Evolutionary conservation across 2,797 vertebrate genomes (phyloP).

Genomic region (Lepilemur septentrionalis): DNA sequence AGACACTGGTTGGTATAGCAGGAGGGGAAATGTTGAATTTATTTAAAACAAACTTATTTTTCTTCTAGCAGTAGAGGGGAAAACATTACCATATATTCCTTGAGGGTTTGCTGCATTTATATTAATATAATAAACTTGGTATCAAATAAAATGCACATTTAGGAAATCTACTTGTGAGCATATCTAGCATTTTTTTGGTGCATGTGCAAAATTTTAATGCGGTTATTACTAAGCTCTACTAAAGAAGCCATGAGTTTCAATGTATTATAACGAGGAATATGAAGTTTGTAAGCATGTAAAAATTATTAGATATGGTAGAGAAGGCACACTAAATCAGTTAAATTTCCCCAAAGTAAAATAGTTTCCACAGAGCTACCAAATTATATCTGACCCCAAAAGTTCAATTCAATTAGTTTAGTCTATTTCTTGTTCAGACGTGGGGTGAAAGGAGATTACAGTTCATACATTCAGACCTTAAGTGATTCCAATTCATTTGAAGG

Average conservation of each 20-base stretch:
- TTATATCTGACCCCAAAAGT: constrained; percentile 44
- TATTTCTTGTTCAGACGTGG: background rate
- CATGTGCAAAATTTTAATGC: background rate
- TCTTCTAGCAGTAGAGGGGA: background rate
- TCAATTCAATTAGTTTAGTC: constrained; percentile 61
- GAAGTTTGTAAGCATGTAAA: constrained; percentile 10
- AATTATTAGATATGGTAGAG: background rate
- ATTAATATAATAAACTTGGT: background rate
- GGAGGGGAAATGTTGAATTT: background rate
- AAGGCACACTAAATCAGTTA: constrained; percentile 21
- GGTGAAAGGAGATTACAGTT: background rate
- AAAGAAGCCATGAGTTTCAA: background rate
- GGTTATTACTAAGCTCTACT: background rate
- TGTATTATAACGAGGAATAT: background rate
- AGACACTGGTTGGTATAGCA: background rate
- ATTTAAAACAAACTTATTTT: background rate
- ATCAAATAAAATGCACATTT: background rate
- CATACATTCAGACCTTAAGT: background rate
- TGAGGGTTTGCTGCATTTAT: background rate
- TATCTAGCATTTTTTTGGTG: background rate
- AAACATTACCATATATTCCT: background rate
- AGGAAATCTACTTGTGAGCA: background rate
- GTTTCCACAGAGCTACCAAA: constrained; percentile 37
- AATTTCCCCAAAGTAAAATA: constrained; percentile 55
- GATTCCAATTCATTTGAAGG: background rate